Evolutionary conservation across 35 echinoderm and acorn worm species (phyloP).

Genomic region (Diadema setosum): DNA sequence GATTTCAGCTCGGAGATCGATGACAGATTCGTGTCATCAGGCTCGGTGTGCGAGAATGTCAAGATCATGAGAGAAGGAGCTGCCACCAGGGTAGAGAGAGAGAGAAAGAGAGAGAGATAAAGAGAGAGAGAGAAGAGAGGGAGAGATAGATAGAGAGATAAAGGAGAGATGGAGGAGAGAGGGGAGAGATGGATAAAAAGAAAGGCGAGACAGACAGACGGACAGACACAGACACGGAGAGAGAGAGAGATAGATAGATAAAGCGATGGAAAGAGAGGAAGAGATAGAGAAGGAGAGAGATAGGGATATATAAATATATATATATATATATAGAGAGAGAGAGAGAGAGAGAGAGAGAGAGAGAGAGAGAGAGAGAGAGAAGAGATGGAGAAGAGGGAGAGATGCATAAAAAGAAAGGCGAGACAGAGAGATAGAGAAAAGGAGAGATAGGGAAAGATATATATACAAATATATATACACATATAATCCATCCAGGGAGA

Average conservation of each 20-base stretch:
- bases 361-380: background rate
- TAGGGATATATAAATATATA: background rate
- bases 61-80: background rate
- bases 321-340: background rate
- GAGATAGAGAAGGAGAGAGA: background rate
- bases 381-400: background rate
- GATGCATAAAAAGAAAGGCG: background rate
- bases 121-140: background rate
- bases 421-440: background rate
- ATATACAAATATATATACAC: background rate
- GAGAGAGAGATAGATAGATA: background rate
- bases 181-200: background rate
- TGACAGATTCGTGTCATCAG: constrained; percentile 1
- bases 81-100: background rate
- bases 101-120: background rate
- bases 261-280: background rate
- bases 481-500: too few species aligned
- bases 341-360: background rate
- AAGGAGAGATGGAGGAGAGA: background rate
- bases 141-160: background rate
- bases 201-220: background rate
- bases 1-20: background rate
- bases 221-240: background rate
- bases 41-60: background rate
- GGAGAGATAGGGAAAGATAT: background rate